Evolutionary conservation across 2,113 vertebrate species (phyloP).

Genomic region (Cricetomys ansorgei): DNA sequence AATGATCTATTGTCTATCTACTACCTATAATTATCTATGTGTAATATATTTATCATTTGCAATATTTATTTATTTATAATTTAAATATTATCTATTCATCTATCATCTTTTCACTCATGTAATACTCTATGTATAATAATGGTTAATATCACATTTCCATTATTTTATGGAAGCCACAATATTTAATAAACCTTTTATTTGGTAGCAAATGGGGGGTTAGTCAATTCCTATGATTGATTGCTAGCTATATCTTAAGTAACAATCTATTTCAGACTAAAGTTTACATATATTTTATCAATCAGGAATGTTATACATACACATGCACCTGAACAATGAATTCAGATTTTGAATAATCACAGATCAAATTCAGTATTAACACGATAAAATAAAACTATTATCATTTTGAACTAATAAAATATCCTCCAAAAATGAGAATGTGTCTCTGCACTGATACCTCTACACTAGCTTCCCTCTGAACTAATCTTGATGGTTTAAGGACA

Average conservation of each 20-base stretch:
- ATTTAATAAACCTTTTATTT: not conserved
- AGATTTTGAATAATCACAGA: not conserved
- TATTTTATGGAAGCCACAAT: not conserved
- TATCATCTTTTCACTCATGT: not conserved
- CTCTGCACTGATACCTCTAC: conserved; percentile 42
- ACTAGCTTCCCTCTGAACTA: conserved; percentile 81
- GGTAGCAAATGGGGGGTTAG: not conserved
- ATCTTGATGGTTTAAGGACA: conserved; percentile 66
- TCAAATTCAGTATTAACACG: not conserved
- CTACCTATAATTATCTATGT: too few relatives aligned
- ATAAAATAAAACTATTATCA: conserved; percentile 28
- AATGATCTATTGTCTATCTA: too few relatives aligned
- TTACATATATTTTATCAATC: not conserved
- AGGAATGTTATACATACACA: not conserved
- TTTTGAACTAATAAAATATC: conserved; percentile 27
- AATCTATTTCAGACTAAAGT: not conserved
- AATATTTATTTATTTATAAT: not conserved
- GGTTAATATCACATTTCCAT: not conserved
- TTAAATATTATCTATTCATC: not conserved
- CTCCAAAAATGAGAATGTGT: not conserved
- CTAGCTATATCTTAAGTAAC: not conserved
- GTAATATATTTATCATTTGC: too few relatives aligned
- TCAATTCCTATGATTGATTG: not conserved
- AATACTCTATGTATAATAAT: not conserved
- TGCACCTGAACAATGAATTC: not conserved